Evolutionary conservation across 2,797 vertebrate species (phyloP).

Genomic region (Manis crassicaudata): DNA sequence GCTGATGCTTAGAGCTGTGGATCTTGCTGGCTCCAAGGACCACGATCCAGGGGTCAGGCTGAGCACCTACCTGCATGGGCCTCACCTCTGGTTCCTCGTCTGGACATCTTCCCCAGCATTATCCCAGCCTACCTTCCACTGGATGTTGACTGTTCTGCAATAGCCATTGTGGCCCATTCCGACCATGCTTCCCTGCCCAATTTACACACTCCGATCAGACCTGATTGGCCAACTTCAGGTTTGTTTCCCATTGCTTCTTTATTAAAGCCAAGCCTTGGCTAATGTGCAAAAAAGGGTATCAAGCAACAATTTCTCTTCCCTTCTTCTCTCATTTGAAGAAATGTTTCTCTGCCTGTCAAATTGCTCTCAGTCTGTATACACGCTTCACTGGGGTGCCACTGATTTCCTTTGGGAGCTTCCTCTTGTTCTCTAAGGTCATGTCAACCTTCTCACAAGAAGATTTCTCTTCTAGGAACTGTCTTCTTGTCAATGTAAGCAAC

Average conservation of each 20-base stretch:
- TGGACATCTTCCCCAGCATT: neutral
- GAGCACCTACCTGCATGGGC: neutral
- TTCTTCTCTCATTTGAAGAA: neutral
- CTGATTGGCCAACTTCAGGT: neutral
- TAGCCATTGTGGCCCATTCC: neutral
- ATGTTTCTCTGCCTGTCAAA: neutral
- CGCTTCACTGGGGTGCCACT: neutral
- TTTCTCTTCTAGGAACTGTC: slow-evolving; percentile 13
- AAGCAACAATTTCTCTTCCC: neutral
- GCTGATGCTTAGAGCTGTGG: neutral
- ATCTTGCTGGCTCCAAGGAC: neutral
- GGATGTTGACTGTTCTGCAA: neutral
- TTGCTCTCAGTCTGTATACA: neutral
- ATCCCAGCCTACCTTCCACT: neutral
- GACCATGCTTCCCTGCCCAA: neutral
- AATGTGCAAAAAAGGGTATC: neutral
- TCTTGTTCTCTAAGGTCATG: neutral
- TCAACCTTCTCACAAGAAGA: neutral
- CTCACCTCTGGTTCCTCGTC: neutral
- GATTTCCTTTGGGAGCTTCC: neutral
- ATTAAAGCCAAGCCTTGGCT: neutral
- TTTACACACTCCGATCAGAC: neutral
- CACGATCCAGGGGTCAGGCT: neutral
- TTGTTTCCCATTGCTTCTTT: neutral
- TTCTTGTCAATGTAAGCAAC: neutral